A percentile compares a stretch with the other conserved stretches of the same genome.
phyloP scores from a whole-genome alignment of 2,113 vertebrate species.

The Catharus bicknelli region DNA sequence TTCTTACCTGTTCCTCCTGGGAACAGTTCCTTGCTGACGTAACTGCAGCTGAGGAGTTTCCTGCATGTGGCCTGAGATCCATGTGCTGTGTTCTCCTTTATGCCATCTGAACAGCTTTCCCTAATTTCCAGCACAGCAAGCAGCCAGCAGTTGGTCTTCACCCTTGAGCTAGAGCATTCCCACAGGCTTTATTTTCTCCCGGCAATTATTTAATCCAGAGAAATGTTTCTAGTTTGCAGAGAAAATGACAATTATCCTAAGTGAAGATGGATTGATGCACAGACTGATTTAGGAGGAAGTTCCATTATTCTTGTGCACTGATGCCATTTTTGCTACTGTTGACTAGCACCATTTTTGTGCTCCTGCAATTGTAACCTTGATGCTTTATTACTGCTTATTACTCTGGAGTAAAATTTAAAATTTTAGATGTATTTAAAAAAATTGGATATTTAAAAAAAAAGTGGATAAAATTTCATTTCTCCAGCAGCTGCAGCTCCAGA shows the following conservation, averaged over 20 bases:
- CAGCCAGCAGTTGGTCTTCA: not conserved
- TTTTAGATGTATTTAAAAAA: not conserved
- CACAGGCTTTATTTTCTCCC: not conserved
- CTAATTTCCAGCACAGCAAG: not conserved
- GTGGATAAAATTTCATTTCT: not conserved
- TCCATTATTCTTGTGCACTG: not conserved
- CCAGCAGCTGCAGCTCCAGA: not conserved
- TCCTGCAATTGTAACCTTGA: not conserved
- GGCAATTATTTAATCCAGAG: not conserved
- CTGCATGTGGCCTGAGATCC: fast-evolving
- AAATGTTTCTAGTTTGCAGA: not conserved
- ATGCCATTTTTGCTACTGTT: not conserved
- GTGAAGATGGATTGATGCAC: not conserved
- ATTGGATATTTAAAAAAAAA: not conserved
- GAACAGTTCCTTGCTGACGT: not conserved
- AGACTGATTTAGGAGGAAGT: not conserved
- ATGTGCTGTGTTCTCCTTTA: not conserved
- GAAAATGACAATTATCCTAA: not conserved
- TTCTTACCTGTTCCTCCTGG: not conserved
- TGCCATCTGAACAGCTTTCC: not conserved
- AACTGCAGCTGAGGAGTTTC: not conserved
- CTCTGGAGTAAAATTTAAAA: not conserved
- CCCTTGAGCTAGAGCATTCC: not conserved
- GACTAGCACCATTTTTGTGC: not conserved
- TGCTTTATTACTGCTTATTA: not conserved